phyloP scores from a whole-genome alignment of 1,140 invertebrate species.

The Megalonaias nervosa region DNA sequence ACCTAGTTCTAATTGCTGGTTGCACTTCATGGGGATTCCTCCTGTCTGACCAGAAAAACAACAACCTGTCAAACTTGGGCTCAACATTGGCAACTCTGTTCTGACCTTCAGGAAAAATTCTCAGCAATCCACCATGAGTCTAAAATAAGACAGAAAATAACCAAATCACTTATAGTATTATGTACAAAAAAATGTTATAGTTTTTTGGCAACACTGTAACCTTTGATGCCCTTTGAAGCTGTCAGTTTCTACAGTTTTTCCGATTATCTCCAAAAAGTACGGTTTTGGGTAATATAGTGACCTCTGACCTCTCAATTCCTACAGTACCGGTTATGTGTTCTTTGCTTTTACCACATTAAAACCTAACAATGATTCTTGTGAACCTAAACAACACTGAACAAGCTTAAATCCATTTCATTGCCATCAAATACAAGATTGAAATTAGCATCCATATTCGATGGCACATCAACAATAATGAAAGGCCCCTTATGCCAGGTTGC shows the following conservation, averaged over 20 bases:
- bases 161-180: not conserved
- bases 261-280: no score
- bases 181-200: not conserved
- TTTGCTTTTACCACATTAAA: no score
- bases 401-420: no score
- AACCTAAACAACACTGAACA: no score
- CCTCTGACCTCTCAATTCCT: no score
- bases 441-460: no score
- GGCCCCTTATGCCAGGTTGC: no score
- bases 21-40: constrained; percentile 97
- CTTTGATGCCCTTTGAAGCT: not conserved
- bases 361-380: no score
- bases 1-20: constrained; percentile 87
- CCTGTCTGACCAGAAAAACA: constrained; percentile 98
- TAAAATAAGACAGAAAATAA: constrained; percentile 47
- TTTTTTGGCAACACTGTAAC: not conserved
- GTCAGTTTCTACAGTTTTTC: not conserved
- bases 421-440: no score
- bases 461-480: no score
- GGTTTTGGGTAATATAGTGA: no score
- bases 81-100: constrained; percentile 92
- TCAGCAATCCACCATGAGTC: constrained; percentile 80
- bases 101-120: constrained; percentile 91
- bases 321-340: no score
- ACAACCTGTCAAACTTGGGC: constrained; percentile 91